Base-by-base conservation (phyloP, 2,888 invertebrate genomes). In the Aphidoletes aphidimyza region DNA sequence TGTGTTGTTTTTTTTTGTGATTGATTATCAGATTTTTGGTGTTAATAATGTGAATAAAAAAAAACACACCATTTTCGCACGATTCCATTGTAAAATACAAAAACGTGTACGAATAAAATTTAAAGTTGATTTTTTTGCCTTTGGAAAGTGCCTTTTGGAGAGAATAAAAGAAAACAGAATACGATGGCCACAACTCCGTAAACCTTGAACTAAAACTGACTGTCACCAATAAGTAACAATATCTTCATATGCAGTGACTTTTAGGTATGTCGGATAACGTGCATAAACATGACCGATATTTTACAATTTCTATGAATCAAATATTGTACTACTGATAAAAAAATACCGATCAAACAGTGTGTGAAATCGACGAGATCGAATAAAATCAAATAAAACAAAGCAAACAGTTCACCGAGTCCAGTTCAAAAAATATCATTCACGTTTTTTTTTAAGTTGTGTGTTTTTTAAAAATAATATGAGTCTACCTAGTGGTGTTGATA, bases 401-500 rank as follows among this genome's bases (percentile, higher is more conserved):
- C n/a, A n/a, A n/a, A n/a, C n/a, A n/a, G n/a, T n/a, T n/a, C n/a
- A n/a, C n/a, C n/a, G n/a, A n/a, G n/a, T n/a, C n/a, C n/a, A n/a
- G n/a, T n/a, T n/a, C n/a, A 14, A 9, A 47, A 5, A 19, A 47
- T 2, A 2, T 11, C 19, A 3, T 47, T 2, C 47, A 19, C 19
- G 2, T 47, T 14, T 47, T 47, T 47, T 47, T 47, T 19, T 47
- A 47, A 47, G 47, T 14, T 14, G 42, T 42, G 8, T 54, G 54
- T n/a, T n/a, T 54, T n/a, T 54, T 8, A 5, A 54, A 54, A 90
- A 90, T 89, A 92, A 89, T 88, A 96, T 96, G 96, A 95, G 95
- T 89, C 91, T 96, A 86, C 95, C 95, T 87, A 94, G 94, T 90
- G 95, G 96, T 87, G 95, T 96, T 87, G 96, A 96, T 91, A 95